Evolutionary conservation across 2,113 vertebrate genomes (phyloP), one percentile per base, ranked within the genome.

Genomic region (Pedionomus torquatus): DNA sequence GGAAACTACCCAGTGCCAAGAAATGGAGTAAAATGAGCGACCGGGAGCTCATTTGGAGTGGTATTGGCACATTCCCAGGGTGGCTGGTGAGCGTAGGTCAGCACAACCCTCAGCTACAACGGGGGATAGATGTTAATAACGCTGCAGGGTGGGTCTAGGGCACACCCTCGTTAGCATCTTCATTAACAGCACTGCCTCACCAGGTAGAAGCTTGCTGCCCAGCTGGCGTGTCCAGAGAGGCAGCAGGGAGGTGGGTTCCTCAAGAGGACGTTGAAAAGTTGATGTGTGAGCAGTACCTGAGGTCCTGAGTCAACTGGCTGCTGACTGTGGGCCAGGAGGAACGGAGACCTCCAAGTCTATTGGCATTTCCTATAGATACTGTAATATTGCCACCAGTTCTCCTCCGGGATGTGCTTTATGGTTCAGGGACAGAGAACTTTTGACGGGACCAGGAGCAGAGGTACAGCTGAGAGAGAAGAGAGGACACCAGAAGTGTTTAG

Each of bases 211-310:
- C 15, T 10, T 1, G 2, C 17, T 20, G 64, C 39, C 11, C 14
- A 28, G 9, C 33, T 10, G 25, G 54, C 9, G 39, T 23, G 57
- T 41, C 6, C 18, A 3, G 35, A 30, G 39, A 35, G 25, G 46
- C 26, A 26, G 33, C 20, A 21, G 48, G 41, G 69, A 25, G 21
- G 11, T 2, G 9, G 5, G 31, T 37, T 58, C 37, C 52, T 28
- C n/a, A 48, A 23, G 1, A 17, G 15, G 25, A 54, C 0, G 1
- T 26, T 44, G 39, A 65, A 19, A 30, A 1, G 2, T 25, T 39
- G 44, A 17, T 2, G 1, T 31, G 31, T 20, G 65, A 51, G 31
- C 24, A 19, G 13, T 15, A 57, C 21, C 43, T 13, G 25, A 78
- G 43, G 37, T 72, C 58, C 5, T 2, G 23, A 23, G 9, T 44